These are phyloP conservation scores for Pachyseris speciosa DNA, from an alignment of 64 coral and sea anemone genomes.

Conservation along the genomic window DNA sequence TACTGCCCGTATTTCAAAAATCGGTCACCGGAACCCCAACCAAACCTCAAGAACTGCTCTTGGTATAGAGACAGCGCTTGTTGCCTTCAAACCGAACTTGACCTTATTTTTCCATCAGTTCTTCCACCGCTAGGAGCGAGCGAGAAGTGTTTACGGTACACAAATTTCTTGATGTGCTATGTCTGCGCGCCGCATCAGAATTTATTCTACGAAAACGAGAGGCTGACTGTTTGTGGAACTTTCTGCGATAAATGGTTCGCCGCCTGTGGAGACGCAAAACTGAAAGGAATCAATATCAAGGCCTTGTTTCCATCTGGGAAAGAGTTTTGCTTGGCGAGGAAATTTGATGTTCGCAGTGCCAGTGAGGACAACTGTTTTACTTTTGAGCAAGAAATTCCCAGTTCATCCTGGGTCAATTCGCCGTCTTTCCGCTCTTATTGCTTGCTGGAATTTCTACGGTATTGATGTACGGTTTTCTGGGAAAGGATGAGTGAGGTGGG, in stretches of 20 bases:
- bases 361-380: conserved; percentile 61
- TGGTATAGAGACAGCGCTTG: conserved; percentile 92
- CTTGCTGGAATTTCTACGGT: background rate
- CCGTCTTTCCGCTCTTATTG: background rate
- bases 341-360: conserved; percentile 65
- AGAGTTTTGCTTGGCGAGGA: conserved; percentile 89
- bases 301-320: conserved; percentile 69
- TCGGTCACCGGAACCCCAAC: conserved; percentile 88
- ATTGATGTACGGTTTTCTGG: background rate
- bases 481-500: background rate
- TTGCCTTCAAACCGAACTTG: conserved; percentile 82
- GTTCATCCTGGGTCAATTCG: background rate
- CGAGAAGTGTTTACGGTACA: conserved; percentile 56
- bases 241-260: conserved; percentile 82
- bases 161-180: conserved; percentile 90
- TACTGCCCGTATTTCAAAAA: conserved; percentile 99
- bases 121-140: conserved; percentile 76
- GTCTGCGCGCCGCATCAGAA: conserved; percentile 92
- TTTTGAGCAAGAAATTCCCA: conserved; percentile 3
- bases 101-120: conserved; percentile 73
- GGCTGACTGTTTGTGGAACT: conserved; percentile 80
- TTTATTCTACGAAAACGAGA: conserved; percentile 80
- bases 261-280: conserved; percentile 73
- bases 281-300: conserved; percentile 83
- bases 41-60: conserved; percentile 86